A percentile compares a stretch with the other conserved stretches of the same genome.
Evolutionary conservation across 2,888 invertebrate genomes (phyloP).

Genomic region (Zelleria hepariella): DNA sequence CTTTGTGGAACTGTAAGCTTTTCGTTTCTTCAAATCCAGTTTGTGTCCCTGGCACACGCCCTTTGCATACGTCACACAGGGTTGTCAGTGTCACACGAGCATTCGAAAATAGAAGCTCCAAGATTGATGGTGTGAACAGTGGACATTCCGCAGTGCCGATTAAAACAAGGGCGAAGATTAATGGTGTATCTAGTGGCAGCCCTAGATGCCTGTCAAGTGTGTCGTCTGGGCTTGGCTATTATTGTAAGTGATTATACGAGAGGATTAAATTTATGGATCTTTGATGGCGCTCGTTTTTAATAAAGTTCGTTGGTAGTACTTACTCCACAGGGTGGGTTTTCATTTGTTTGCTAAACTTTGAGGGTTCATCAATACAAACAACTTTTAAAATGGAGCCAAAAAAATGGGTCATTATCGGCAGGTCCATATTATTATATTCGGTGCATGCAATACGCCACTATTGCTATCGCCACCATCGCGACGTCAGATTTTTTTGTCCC

Average conservation of each 20-base stretch:
- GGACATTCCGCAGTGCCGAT: slow-evolving; percentile 23
- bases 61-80: slow-evolving; percentile 8
- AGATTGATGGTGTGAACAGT: slow-evolving; percentile 45
- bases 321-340: no score
- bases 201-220: background rate
- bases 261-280: background rate
- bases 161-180: slow-evolving; percentile 46
- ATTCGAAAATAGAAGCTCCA: slow-evolving; percentile 9
- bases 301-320: no score
- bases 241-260: slow-evolving; percentile 1
- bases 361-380: no score
- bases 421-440: no score
- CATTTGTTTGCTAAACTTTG: no score
- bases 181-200: slow-evolving; percentile 15
- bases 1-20: no score
- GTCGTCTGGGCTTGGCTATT: slow-evolving; percentile 8
- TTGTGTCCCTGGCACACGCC: background rate
- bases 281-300: slow-evolving; percentile 8
- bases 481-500: no score
- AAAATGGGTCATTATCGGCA: no score
- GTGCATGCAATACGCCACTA: no score
- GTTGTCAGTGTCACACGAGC: slow-evolving; percentile 7
- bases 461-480: no score
- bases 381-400: no score
- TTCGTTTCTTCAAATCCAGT: background rate